Evolutionary conservation across 2,113 vertebrate genomes (phyloP).

Genomic region (Proteles cristata): DNA sequence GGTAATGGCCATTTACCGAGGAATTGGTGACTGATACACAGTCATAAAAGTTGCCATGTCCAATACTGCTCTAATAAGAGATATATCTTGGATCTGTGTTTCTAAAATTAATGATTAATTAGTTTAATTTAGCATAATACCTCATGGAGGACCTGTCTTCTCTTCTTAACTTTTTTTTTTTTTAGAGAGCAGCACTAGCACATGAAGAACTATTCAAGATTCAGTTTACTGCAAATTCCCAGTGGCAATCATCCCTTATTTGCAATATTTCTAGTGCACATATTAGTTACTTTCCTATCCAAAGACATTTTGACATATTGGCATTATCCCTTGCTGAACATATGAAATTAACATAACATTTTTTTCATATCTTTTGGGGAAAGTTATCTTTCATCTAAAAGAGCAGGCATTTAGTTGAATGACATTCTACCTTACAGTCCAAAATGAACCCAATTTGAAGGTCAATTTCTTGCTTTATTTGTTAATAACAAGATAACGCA

Average conservation of each 20-base stretch:
- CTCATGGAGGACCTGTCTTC: slow-evolving; percentile 76
- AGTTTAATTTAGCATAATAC: slow-evolving; percentile 86
- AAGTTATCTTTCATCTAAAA: slow-evolving; percentile 69
- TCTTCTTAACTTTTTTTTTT: slow-evolving; percentile 72
- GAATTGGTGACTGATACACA: neutral
- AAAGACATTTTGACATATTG: slow-evolving; percentile 71
- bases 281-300: slow-evolving; percentile 63
- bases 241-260: slow-evolving; percentile 74
- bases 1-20: neutral
- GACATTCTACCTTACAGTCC: slow-evolving; percentile 52
- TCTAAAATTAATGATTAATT: slow-evolving; percentile 87
- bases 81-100: slow-evolving; percentile 81
- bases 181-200: slow-evolving; percentile 69
- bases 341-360: slow-evolving; percentile 68
- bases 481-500: slow-evolving; percentile 73
- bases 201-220: slow-evolving; percentile 68
- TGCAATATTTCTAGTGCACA: slow-evolving; percentile 72
- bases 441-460: slow-evolving; percentile 74
- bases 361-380: slow-evolving; percentile 59
- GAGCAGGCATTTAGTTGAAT: slow-evolving; percentile 64
- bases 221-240: slow-evolving; percentile 77
- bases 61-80: slow-evolving; percentile 78
- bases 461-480: slow-evolving; percentile 70
- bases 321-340: slow-evolving; percentile 54
- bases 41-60: slow-evolving; percentile 37